phyloP scores from a whole-genome alignment of 2,797 vertebrate genomes.

The Hypotaenidia okinawae region DNA sequence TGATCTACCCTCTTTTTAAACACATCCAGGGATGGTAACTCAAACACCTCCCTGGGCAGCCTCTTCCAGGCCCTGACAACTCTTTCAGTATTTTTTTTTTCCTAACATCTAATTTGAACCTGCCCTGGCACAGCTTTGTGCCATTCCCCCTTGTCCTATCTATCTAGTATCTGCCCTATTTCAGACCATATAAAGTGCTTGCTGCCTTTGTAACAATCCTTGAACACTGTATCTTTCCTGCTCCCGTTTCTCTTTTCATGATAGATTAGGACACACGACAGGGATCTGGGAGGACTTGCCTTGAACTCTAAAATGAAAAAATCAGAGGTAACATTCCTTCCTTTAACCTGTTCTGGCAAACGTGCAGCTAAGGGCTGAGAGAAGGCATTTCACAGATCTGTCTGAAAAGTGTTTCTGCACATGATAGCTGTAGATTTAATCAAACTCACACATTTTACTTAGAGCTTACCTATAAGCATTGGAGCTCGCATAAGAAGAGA shows the following conservation, averaged over 20 bases:
- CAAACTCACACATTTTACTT: not conserved
- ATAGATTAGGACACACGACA: not conserved
- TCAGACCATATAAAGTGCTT: not conserved
- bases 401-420: not conserved
- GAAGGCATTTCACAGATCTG: not conserved
- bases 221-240: not conserved
- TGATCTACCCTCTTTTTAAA: too few relatives aligned
- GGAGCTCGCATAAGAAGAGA: not conserved
- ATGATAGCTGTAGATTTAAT: not conserved
- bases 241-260: not conserved
- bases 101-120: too few relatives aligned
- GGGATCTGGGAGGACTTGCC: not conserved
- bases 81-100: too few relatives aligned
- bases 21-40: too few relatives aligned
- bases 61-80: too few relatives aligned
- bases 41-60: too few relatives aligned
- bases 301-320: not conserved
- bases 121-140: too few relatives aligned
- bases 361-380: not conserved
- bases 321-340: not conserved
- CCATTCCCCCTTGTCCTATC: too few relatives aligned
- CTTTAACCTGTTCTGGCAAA: not conserved
- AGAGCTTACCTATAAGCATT: not conserved
- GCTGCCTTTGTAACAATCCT: not conserved
- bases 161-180: too few relatives aligned